These are phyloP conservation scores for Gallinago solitaria DNA, from an alignment of 2,797 vertebrate species.

Conservation along the genomic window DNA sequence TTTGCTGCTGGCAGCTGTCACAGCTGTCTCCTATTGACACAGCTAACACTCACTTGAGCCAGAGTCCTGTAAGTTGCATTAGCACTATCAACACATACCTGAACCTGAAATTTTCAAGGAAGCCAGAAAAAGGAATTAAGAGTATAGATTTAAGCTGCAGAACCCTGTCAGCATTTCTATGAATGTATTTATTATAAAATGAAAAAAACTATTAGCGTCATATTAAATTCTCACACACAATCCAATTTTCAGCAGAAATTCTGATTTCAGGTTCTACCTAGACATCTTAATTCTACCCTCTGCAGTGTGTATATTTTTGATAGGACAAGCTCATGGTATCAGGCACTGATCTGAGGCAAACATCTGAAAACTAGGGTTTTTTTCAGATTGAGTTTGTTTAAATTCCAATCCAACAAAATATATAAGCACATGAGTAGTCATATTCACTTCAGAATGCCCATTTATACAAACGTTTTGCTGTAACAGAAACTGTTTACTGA, in stretches of 20 bases:
- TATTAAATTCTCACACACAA: background rate
- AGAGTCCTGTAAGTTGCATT: background rate
- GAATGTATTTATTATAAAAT: background rate
- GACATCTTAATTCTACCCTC: background rate
- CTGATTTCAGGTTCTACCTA: background rate
- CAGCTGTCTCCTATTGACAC: background rate
- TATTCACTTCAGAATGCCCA: background rate
- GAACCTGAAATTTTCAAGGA: background rate
- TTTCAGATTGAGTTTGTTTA: background rate
- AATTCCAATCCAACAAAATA: background rate
- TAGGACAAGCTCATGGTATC: background rate
- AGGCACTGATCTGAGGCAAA: background rate
- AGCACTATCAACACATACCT: background rate
- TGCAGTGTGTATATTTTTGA: background rate
- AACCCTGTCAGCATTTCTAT: background rate
- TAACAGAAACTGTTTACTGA: background rate
- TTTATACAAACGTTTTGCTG: background rate
- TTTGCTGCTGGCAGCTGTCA: background rate
- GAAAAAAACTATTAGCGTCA: background rate
- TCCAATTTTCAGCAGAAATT: background rate
- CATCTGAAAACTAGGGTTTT: rapidly evolving
- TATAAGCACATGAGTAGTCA: background rate
- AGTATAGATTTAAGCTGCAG: background rate
- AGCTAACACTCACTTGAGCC: rapidly evolving
- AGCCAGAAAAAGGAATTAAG: background rate